A percentile compares a stretch with the other conserved stretches of the same genome.
These are phyloP conservation scores for Pocota personata DNA, from an alignment of 2,888 invertebrate genomes.

Conservation along the genomic window DNA sequence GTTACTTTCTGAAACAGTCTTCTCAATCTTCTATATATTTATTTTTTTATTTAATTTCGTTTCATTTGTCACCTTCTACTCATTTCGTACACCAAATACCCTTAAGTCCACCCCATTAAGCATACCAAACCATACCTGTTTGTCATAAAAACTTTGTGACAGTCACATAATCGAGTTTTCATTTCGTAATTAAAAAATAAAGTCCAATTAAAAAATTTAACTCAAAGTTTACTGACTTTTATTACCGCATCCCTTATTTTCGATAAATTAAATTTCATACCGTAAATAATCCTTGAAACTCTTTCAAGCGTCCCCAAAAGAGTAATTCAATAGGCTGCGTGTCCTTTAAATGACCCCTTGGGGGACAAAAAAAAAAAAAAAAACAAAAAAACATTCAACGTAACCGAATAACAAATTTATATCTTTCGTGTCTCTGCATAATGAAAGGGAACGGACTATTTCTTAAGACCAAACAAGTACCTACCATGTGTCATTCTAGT, in stretches of 20 bases:
- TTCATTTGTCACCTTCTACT: neutral
- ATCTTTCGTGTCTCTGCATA: slow-evolving; percentile 28
- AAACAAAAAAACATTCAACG: slow-evolving; percentile 5
- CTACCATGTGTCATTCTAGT: neutral
- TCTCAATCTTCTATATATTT: no score
- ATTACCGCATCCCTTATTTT: slow-evolving; percentile 12
- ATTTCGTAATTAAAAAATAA: neutral
- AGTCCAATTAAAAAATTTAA: slow-evolving; percentile 1
- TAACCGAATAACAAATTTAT: slow-evolving; percentile 38
- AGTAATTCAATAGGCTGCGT: slow-evolving; percentile 16
- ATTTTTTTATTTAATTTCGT: neutral
- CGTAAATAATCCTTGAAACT: slow-evolving; percentile 30
- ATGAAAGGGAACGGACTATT: slow-evolving; percentile 1
- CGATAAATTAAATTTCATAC: slow-evolving; percentile 32
- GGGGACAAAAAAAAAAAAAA: neutral
- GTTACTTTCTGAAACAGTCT: no score
- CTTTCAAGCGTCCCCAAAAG: slow-evolving; percentile 6
- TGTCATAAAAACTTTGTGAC: slow-evolving; percentile 3
- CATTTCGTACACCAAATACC: neutral
- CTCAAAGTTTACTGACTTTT: slow-evolving; percentile 5
- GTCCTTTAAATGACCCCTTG: slow-evolving; percentile 24
- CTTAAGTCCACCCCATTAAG: neutral
- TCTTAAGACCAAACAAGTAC: neutral
- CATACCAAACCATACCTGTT: neutral
- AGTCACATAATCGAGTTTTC: neutral